Base-by-base conservation (phyloP, 2,113 vertebrate species). In the Caloenas nicobarica region DNA sequence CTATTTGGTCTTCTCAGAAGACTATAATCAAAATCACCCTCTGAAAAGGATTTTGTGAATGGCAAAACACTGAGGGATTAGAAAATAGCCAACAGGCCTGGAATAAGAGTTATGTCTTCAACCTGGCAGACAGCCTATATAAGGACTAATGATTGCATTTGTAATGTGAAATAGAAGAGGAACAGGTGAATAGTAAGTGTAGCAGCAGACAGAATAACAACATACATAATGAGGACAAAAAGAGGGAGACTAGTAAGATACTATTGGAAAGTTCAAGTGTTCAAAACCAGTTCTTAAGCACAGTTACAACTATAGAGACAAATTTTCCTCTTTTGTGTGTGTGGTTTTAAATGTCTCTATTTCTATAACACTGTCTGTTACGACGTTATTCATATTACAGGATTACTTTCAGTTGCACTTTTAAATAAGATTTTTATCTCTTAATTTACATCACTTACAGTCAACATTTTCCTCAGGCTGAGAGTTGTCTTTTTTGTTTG, bases 351-450 rank as follows among this genome's bases (percentile, higher is more conserved):
- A 46, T 46, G 26, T 34, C n/a, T 83, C 64, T 85, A 7, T 50
- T 85, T 46, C n/a, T 68, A n/a, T 57, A 54, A 40, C 36, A 80
- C 7, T 62, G 13, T 10, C n/a, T 76, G 46, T 26, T 50, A 64
- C 33, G 36, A 6, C 28, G 19, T 31, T 65, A 87, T 6, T 77
- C 16, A 15, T 46, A 29, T 26, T 40, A 78, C 58, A 78, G 7
- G 16, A 50, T 25, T 80, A 72, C 48, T 91, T 95, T 70, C 77
- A 84, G 84, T 84, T 89, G 46, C 29, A 54, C 14, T 86, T 94
- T 69, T 73, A 11, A 65, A 73, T 28, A 58, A 81, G 54, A 77
- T 46, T 91, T 89, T 54, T 26, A 77, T 81, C 11, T 77, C 34
- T 86, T 64, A 33, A 40, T 44, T 70, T 70, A 48, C 24, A 89